These are phyloP conservation scores for Eupithecia inturbata DNA, from an alignment of 2,888 invertebrate genomes.

Conservation along the genomic window DNA sequence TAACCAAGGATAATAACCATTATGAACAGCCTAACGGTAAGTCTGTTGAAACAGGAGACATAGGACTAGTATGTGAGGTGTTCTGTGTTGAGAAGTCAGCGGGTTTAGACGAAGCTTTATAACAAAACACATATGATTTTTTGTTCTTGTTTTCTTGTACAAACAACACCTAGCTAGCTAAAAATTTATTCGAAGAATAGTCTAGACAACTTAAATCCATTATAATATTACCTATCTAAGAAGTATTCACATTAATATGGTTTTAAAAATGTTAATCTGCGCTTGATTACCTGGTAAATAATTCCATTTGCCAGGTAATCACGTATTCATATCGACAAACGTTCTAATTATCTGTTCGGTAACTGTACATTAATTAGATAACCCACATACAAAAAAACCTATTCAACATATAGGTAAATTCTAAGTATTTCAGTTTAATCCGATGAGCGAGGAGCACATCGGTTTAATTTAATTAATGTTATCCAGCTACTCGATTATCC, in stretches of 20 bases:
- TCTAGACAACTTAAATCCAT: not conserved
- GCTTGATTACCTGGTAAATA: not conserved
- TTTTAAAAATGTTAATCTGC: not conserved
- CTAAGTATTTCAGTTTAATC: constrained; percentile 15
- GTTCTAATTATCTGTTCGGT: constrained; percentile 46
- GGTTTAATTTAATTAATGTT: constrained; percentile 36
- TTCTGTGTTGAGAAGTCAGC: not conserved
- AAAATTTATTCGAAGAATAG: not conserved
- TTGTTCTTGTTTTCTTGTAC: not conserved
- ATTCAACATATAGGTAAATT: constrained; percentile 14
- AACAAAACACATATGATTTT: not conserved
- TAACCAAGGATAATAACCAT: constrained; percentile 82
- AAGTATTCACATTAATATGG: not conserved
- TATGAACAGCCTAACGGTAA: constrained; percentile 79
- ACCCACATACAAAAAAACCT: constrained; percentile 48
- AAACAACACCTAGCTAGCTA: not conserved
- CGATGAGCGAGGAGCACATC: constrained; percentile 28
- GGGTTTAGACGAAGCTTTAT: not conserved
- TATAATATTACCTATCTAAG: not conserved
- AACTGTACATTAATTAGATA: constrained; percentile 48
- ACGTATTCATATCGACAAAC: constrained; percentile 46
- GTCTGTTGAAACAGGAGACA: constrained; percentile 35
- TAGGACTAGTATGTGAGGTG: not conserved
- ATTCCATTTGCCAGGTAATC: constrained; percentile 30
- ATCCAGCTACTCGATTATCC: constrained; percentile 25